Evolutionary conservation across 2,113 vertebrate species (phyloP).

Genomic region (Haemorhous mexicanus): DNA sequence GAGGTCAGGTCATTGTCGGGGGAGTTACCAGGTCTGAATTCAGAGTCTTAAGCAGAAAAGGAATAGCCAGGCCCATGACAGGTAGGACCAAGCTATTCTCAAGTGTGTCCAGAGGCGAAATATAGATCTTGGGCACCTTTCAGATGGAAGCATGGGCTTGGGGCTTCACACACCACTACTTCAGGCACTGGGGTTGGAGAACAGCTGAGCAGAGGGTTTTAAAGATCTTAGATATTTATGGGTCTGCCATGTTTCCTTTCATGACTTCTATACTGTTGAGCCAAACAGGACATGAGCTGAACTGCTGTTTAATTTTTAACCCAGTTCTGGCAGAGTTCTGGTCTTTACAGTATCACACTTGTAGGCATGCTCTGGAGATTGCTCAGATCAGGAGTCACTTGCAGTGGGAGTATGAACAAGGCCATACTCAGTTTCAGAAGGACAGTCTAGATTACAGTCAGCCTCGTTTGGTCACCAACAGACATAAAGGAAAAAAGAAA

Average conservation of each 20-base stretch:
- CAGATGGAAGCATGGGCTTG: background rate
- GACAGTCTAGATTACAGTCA: background rate
- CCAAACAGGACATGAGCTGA: background rate
- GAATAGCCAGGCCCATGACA: background rate
- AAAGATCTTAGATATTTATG: background rate
- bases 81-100: background rate
- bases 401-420: background rate
- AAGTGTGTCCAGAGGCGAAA: background rate
- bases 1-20: background rate
- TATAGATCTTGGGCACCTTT: background rate
- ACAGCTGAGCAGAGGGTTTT: background rate
- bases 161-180: background rate
- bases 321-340: background rate
- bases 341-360: background rate
- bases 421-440: background rate
- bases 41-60: background rate
- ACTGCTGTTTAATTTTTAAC: conserved; percentile 1
- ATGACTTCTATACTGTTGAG: background rate
- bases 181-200: background rate
- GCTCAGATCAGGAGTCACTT: background rate
- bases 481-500: background rate
- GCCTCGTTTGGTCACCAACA: background rate
- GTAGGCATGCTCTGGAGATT: background rate
- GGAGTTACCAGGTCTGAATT: background rate
- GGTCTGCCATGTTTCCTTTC: background rate